These are phyloP conservation scores for Unio pictorum DNA, from an alignment of 2,888 invertebrate species.

Conservation along the genomic window DNA sequence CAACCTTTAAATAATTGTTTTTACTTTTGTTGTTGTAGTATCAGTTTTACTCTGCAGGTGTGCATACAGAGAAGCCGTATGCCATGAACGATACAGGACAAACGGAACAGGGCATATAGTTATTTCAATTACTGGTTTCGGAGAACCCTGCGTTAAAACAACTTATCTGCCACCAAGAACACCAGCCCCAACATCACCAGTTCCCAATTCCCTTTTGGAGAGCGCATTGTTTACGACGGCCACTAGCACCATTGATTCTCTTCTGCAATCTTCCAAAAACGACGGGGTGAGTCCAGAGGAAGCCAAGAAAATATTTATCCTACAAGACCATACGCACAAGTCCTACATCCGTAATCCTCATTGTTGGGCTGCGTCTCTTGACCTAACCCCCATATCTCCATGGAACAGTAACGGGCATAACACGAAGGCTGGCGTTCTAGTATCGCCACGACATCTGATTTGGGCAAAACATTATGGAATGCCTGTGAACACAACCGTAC, in stretches of 20 bases:
- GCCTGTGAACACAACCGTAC: conserved; percentile 34
- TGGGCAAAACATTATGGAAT: conserved; percentile 55
- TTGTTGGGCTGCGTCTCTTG: conserved; percentile 53
- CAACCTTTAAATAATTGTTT: too few relatives aligned
- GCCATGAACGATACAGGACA: too few relatives aligned
- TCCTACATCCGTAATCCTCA: conserved; percentile 35
- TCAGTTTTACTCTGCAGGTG: too few relatives aligned
- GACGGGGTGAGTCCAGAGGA: conserved; percentile 23
- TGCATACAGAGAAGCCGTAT: too few relatives aligned
- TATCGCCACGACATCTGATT: conserved; percentile 48
- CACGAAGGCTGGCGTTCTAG: conserved; percentile 44
- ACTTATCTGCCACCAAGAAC: too few relatives aligned
- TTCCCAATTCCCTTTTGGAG: too few relatives aligned
- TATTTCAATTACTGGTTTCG: too few relatives aligned
- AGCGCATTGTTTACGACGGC: conserved; percentile 28
- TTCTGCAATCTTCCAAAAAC: conserved; percentile 21
- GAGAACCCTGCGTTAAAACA: too few relatives aligned
- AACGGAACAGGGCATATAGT: too few relatives aligned
- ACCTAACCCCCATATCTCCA: conserved; percentile 52
- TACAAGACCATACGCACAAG: conserved; percentile 43
- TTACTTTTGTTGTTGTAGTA: too few relatives aligned
- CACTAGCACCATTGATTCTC: conserved; percentile 42
- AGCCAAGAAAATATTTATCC: conserved; percentile 41
- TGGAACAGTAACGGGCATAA: conserved; percentile 48
- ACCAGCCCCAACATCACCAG: too few relatives aligned